Conservation (phyloP, 2,797 vertebrate genomes). For the Iguana delicatissima region DNA sequence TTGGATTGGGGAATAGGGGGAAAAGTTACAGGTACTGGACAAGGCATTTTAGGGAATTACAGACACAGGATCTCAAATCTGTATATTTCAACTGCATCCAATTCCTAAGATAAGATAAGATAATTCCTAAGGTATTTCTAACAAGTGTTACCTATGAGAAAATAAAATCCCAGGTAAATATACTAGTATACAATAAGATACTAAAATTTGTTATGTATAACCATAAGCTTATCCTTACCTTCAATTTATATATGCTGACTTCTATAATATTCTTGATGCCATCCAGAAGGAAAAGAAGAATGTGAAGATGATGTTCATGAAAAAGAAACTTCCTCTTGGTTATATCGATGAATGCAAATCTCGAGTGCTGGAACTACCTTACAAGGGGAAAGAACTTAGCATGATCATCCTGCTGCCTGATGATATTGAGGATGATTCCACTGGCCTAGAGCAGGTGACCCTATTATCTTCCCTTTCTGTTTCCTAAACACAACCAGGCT, state of each 20-base stretch:
- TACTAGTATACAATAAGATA: too few relatives aligned
- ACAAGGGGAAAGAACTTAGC: constrained; percentile 83
- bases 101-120: too few relatives aligned
- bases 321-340: constrained; percentile 78
- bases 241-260: background rate
- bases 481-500: background rate
- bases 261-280: constrained; percentile 3
- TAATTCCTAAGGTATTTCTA: too few relatives aligned
- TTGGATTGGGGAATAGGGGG: too few relatives aligned
- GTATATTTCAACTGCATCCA: too few relatives aligned
- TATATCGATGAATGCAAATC: constrained; percentile 79
- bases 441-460: constrained; percentile 84
- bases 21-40: too few relatives aligned
- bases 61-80: too few relatives aligned
- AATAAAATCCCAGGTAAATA: too few relatives aligned
- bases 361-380: constrained; percentile 89
- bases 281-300: constrained; percentile 80
- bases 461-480: background rate
- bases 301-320: constrained; percentile 90
- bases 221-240: background rate
- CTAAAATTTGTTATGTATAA: background rate
- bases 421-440: constrained; percentile 79
- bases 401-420: constrained; percentile 89
- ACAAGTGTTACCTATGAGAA: too few relatives aligned
- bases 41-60: too few relatives aligned